phyloP scores from a whole-genome alignment of 2,888 invertebrate genomes.

The Masnerella sp. region DNA sequence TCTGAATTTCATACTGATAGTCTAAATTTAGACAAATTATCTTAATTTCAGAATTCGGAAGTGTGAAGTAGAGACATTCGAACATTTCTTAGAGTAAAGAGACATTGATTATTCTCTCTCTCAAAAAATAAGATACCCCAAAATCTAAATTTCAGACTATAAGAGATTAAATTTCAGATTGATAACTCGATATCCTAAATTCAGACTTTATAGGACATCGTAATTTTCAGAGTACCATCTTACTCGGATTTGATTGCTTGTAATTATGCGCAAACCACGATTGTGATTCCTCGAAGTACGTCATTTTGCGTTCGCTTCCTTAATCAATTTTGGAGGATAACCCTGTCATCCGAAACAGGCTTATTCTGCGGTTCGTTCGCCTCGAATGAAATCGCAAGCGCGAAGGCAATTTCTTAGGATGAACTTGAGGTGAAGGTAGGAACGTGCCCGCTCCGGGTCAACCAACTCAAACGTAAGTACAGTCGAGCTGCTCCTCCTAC shows the following conservation, averaged over 20 bases:
- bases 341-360: slow-evolving; percentile 53
- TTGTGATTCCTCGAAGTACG: slow-evolving; percentile 22
- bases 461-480: slow-evolving; percentile 74
- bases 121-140: too few relatives aligned
- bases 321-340: slow-evolving; percentile 53
- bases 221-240: too few relatives aligned
- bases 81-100: too few relatives aligned
- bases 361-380: slow-evolving; percentile 59
- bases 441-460: slow-evolving; percentile 74
- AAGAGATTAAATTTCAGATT: too few relatives aligned
- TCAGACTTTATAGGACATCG: too few relatives aligned
- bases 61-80: too few relatives aligned
- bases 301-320: slow-evolving; percentile 47
- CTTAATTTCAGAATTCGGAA: too few relatives aligned
- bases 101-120: too few relatives aligned
- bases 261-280: slow-evolving; percentile 13
- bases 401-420: slow-evolving; percentile 72
- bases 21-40: not conserved
- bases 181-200: too few relatives aligned
- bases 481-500: slow-evolving; percentile 68
- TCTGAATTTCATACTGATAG: too few relatives aligned
- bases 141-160: too few relatives aligned
- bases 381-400: slow-evolving; percentile 73
- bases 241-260: slow-evolving; percentile 11
- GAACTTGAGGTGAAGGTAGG: slow-evolving; percentile 70